Evolutionary conservation across 2,113 vertebrate species (phyloP).

Genomic region (Daubentonia madagascariensis): DNA sequence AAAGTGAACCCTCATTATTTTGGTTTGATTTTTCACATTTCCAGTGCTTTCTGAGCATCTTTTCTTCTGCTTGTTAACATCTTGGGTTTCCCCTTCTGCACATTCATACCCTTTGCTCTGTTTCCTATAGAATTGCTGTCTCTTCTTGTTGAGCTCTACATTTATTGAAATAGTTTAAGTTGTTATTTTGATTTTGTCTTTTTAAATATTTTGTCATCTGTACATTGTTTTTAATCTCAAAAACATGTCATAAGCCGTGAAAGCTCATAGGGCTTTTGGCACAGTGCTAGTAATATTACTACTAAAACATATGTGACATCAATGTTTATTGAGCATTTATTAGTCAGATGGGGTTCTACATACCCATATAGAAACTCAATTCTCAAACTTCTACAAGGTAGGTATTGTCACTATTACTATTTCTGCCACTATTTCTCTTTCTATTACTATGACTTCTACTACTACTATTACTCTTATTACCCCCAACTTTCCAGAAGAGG

Average conservation of each 20-base stretch:
- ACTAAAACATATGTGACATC: neutral
- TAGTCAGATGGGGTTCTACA: fast-evolving
- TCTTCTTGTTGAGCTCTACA: neutral
- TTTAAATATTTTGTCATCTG: neutral
- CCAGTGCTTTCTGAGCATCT: neutral
- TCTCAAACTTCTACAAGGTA: neutral
- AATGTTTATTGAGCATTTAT: fast-evolving
- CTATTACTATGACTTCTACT: neutral
- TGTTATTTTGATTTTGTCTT: neutral
- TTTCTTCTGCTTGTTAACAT: neutral
- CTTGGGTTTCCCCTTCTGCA: neutral
- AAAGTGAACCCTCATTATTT: neutral
- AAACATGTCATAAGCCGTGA: neutral
- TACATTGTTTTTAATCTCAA: neutral
- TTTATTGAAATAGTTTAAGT: neutral
- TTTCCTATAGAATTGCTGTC: neutral
- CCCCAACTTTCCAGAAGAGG: neutral
- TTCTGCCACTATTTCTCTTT: neutral
- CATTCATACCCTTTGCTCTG: neutral
- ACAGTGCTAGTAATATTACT: neutral
- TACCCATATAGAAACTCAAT: neutral
- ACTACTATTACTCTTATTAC: neutral
- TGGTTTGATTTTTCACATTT: too few species aligned
- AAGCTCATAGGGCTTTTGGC: neutral
- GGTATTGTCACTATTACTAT: neutral